Evolutionary conservation across 2,797 vertebrate species (phyloP).

Genomic region (Protosalanx chinensis): DNA sequence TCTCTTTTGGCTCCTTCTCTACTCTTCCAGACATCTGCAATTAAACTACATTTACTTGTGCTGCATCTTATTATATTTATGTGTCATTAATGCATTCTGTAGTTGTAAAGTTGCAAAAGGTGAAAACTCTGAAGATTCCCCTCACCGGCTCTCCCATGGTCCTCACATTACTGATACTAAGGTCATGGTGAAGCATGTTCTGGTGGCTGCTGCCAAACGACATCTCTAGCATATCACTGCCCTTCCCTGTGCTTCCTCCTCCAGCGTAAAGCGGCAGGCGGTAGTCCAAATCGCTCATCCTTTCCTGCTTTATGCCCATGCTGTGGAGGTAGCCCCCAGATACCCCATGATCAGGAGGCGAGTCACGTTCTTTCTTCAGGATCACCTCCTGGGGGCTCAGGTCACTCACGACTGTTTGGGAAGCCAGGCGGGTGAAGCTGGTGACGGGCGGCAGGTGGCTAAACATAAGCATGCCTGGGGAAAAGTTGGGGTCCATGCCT

Average conservation of each 20-base stretch:
- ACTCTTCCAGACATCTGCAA: conserved; percentile 75
- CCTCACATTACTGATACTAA: conserved; percentile 78
- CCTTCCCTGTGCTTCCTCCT: conserved; percentile 68
- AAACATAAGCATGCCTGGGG: conserved; percentile 95
- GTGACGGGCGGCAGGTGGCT: conserved; percentile 97
- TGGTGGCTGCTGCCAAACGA: conserved; percentile 75
- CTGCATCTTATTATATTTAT: too few species aligned
- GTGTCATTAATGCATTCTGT: too few species aligned
- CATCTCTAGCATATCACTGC: conserved; percentile 75
- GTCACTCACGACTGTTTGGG: conserved; percentile 80
- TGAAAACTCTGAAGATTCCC: neutral
- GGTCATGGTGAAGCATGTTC: conserved; percentile 89
- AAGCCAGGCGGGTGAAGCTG: conserved; percentile 90
- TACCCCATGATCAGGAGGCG: conserved; percentile 71
- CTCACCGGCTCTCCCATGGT: conserved; percentile 65
- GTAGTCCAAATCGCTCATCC: conserved; percentile 85
- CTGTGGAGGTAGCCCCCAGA: conserved; percentile 75
- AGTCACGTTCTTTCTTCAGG: conserved; percentile 94
- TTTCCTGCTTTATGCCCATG: conserved; percentile 95
- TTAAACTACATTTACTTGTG: neutral
- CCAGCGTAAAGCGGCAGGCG: conserved; percentile 74
- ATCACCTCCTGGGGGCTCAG: conserved; percentile 88
- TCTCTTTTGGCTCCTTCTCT: conserved; percentile 82
- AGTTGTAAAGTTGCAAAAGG: too few species aligned
- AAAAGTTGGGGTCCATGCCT: conserved; percentile 91